phyloP scores from a whole-genome alignment of 2,797 vertebrate genomes.

The Propithecus deckenii region DNA sequence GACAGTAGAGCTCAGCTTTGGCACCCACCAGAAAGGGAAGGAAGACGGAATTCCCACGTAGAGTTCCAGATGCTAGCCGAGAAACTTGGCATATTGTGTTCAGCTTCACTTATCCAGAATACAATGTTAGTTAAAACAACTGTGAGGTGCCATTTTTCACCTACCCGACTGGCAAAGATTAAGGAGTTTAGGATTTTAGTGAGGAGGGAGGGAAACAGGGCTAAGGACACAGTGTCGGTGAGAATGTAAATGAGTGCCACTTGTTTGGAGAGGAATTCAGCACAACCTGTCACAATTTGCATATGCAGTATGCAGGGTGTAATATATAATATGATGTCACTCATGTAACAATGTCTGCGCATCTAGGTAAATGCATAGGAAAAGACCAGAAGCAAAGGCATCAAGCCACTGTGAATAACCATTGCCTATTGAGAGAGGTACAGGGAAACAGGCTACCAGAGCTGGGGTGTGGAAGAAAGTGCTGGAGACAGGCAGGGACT shows the following conservation, averaged over 20 bases:
- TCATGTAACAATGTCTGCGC: background rate
- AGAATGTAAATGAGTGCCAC: background rate
- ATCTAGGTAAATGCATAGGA: background rate
- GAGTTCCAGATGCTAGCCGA: background rate
- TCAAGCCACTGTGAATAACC: background rate
- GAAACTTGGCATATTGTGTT: background rate
- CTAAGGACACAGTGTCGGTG: background rate
- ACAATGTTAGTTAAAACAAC: background rate
- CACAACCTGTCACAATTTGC: background rate
- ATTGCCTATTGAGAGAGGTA: accelerated
- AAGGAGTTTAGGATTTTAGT: background rate
- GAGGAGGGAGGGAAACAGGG: background rate
- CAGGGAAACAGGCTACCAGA: accelerated
- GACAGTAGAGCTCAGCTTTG: background rate
- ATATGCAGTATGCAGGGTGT: background rate
- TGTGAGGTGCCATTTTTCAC: background rate
- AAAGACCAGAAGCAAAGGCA: background rate
- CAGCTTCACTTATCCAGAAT: background rate
- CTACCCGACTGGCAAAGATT: background rate
- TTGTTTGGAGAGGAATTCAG: background rate
- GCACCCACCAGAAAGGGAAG: background rate
- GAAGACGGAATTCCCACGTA: accelerated
- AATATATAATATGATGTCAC: background rate
- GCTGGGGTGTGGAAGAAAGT: background rate
- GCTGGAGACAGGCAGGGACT: background rate